Evolutionary conservation across 1,140 invertebrate genomes (phyloP), one percentile per base, ranked within the genome.

Genomic region (Charaxes varanes): DNA sequence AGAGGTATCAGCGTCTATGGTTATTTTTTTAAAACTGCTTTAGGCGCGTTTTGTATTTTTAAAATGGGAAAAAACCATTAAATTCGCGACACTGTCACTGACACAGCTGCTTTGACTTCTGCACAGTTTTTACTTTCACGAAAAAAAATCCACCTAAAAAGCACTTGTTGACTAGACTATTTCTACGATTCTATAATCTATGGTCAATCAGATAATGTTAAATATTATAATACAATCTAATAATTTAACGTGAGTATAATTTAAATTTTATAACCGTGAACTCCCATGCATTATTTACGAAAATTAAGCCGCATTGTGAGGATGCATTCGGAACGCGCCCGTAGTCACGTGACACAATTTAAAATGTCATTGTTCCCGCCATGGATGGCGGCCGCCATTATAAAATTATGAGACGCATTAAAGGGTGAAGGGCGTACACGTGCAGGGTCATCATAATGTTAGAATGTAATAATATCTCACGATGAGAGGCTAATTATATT

Each of bases 371-470:
- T 76, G 71, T 76, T 54, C 53, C 43, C 43, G 35, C 28, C 42
- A 40, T 50, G n/a, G n/a, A n/a, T n/a, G n/a, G n/a, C 41, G 57
- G 53, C 42, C 48, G 55, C 55, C 41, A 37, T 61, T 60, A 62
- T 62, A 62, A 49, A 68, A 37, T 45, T 58, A 69, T 62, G 46
- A 58, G 47, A 56, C 47, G 59, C 59, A 64, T 59, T 44, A 65
- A 73, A 66, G 70, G 68, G 67, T 70, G 61, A 74, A 71, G 66
- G 62, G 69, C 40, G 50, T 46, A 55, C 68, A 74, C 70, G 72
- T 74, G 72, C 63, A 8, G 16, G 12, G 12, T 10, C n/a, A 14
- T 8, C 24, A 44, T 31, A 26, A 37, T 45, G 21, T 24, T 45
- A 15, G 2, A 1, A 21, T 23, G 7, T 32, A 11, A 17, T 24